Evolutionary conservation across 2,113 vertebrate species (phyloP).

Genomic region (Sarotherodon lohbergeri): DNA sequence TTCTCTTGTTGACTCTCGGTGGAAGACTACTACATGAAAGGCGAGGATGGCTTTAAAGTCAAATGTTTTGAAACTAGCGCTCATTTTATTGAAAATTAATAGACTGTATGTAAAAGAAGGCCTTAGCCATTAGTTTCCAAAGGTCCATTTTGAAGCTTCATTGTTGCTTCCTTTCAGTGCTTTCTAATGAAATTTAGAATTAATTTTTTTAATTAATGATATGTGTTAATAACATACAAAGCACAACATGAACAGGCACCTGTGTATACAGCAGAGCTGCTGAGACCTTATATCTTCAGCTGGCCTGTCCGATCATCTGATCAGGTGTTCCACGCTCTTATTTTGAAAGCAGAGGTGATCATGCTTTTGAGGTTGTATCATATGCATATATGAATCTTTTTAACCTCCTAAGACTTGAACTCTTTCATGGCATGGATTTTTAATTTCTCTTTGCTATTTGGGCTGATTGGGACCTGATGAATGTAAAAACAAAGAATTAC

Average conservation of each 20-base stretch:
- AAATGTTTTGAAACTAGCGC: not conserved
- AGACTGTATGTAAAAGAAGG: not conserved
- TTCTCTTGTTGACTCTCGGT: not conserved
- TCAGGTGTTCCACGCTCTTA: not conserved
- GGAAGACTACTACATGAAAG: not conserved
- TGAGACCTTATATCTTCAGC: not conserved
- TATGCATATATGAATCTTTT: not conserved
- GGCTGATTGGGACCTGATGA: not conserved
- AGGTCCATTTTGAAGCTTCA: not conserved
- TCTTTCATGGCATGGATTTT: not conserved
- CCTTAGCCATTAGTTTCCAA: not conserved
- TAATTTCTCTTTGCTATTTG: not conserved
- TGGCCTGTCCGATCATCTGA: not conserved
- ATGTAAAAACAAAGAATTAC: not conserved
- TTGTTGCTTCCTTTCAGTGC: not conserved
- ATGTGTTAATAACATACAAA: not conserved
- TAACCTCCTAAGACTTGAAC: not conserved
- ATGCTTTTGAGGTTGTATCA: not conserved
- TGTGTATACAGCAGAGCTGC: not conserved
- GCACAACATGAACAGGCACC: not conserved
- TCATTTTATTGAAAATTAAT: not conserved
- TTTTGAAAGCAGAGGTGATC: not conserved
- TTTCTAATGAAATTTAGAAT: not conserved
- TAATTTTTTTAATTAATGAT: rapidly evolving
- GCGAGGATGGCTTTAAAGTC: not conserved